Evolutionary conservation across 2,888 invertebrate genomes (phyloP), one percentile per base, ranked within the genome.

Genomic region (Nephrocerus scutellatus): DNA sequence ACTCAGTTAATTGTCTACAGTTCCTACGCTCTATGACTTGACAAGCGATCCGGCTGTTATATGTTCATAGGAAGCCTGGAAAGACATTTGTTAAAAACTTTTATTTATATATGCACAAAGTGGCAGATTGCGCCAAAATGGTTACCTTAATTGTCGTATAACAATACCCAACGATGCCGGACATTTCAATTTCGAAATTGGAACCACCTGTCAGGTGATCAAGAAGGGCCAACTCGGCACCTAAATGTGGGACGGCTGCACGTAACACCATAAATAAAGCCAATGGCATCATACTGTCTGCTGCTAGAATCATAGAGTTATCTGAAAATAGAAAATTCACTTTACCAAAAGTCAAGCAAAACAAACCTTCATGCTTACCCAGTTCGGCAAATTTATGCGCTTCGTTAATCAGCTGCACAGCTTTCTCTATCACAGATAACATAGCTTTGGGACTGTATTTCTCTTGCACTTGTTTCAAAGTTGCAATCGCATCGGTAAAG

Each of bases 361-460:
- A 30, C 18, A 9, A 21, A 20, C 16, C 12, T 26, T 6, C 8
- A 10, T 3, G 46, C 47, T 48, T 44, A 63, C 65, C 57, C n/a
- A 48, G 52, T 39, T 55, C 57, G 13, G 62, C 54, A 19, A 53
- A 49, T 48, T 62, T 59, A 44, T 63, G 59, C 20, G 68, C 66
- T 39, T 63, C 56, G 6, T 61, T 61, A 30, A 67, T 59, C 34
- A 60, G 50, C 48, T 66, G 59, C 52, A 66, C 64, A 44, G 66
- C 60, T 29, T 57, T 58, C 49, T 66, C 62, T 49, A 69, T 66
- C 51, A 66, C 62, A 53, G 58, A 58, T 34, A 69, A 48, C 68
- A 69, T 68, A 25, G 61, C 62, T 48, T 63, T 61, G 20, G 68
- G 68, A 40, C 66, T 67, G 43, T 60, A 68, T 40, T 68, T 66